Evolutionary conservation across 2,797 vertebrate species (phyloP).

Genomic region (Merluccius polli): DNA sequence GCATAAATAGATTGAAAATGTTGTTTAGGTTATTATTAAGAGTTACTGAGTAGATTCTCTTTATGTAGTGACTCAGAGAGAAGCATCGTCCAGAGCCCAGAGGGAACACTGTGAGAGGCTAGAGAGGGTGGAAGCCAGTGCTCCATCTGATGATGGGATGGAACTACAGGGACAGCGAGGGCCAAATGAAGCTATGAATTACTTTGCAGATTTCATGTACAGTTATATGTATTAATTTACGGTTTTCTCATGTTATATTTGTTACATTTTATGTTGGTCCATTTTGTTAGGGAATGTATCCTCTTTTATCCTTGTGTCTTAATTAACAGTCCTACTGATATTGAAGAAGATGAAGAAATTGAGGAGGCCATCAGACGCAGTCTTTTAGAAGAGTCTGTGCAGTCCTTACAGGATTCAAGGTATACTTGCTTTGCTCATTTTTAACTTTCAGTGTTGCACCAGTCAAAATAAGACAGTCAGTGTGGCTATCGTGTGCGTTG

Average conservation of each 20-base stretch:
- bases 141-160: background rate
- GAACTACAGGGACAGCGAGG: background rate
- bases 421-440: background rate
- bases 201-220: slow-evolving; percentile 5
- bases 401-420: too few species aligned
- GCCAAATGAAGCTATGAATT: background rate
- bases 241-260: background rate
- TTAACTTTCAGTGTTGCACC: background rate
- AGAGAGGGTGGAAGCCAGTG: slow-evolving; percentile 1
- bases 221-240: background rate
- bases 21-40: background rate
- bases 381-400: too few species aligned
- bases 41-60: background rate
- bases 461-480: background rate
- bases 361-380: too few species aligned
- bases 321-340: slow-evolving; percentile 4
- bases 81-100: background rate
- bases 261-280: background rate
- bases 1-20: too few species aligned
- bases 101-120: background rate
- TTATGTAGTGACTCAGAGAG: background rate
- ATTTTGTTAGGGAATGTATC: slow-evolving; percentile 6
- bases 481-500: background rate
- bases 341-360: slow-evolving; percentile 17
- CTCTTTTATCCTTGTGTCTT: slow-evolving; percentile 1